Conservation (phyloP, 2,888 invertebrate genomes). For the Apotomis betuletana region DNA sequence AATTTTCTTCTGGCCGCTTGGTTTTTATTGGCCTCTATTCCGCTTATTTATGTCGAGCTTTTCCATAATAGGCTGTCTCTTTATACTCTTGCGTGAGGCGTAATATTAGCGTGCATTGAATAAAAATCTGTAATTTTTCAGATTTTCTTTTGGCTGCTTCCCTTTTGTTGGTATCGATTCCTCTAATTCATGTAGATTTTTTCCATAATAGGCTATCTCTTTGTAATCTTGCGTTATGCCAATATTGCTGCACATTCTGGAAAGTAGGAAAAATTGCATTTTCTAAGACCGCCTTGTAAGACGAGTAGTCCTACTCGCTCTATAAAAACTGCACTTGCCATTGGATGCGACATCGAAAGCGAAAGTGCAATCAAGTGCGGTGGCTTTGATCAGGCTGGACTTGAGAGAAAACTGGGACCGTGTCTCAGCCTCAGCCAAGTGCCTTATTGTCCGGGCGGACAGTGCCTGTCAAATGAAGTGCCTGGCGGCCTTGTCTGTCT, state of each 20-base stretch:
- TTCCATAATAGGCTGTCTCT: constrained; percentile 10
- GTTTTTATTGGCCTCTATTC: constrained; percentile 23
- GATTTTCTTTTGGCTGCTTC: constrained; percentile 30
- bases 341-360: constrained; percentile 61
- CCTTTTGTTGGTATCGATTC: constrained; percentile 19
- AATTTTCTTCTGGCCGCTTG: constrained; percentile 29
- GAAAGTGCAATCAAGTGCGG: constrained; percentile 72
- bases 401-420: constrained; percentile 41
- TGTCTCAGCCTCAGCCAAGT: constrained; percentile 20
- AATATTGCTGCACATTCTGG: not conserved
- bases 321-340: constrained; percentile 27
- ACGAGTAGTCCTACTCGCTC: constrained; percentile 3
- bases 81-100: constrained; percentile 12
- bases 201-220: constrained; percentile 9
- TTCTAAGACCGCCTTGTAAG: constrained; percentile 14
- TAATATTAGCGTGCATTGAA: not conserved
- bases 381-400: constrained; percentile 45
- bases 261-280: not conserved
- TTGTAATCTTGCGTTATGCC: constrained; percentile 13
- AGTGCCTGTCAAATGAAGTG: constrained; percentile 1
- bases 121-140: too few relatives aligned
- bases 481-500: not conserved
- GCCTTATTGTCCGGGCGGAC: constrained; percentile 13
- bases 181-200: constrained; percentile 12
- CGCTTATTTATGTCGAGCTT: constrained; percentile 14